Evolutionary conservation across 2,797 vertebrate genomes (phyloP), one percentile per base, ranked within the genome.

Genomic region (Potorous gilbertii): DNA sequence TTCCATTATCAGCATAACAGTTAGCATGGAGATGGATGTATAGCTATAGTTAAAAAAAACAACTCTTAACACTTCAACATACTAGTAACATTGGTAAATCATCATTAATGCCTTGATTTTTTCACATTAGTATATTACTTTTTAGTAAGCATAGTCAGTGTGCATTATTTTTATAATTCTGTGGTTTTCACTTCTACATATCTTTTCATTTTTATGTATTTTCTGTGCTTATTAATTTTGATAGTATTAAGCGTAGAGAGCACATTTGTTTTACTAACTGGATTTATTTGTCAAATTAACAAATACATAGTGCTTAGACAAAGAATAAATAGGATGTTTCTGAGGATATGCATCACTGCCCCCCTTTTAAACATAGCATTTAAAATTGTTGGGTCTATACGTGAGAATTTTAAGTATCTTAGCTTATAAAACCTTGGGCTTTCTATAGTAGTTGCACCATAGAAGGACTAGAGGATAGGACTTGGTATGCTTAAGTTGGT

Each of bases 401-500:
- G 31, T 66, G 57, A 93, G 50, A 94, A 21, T 12, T 91, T 52
- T 92, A 92, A 55, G 13, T 93, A 55, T 21, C 55, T 87, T 8
- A 57, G 18, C 52, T 59, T 97, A 31, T 2, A 40, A 4, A 91
- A 0, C 52, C 18, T 91, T 89, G 24, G 34, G 5, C 55, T 93
- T 21, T 92, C 94, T 94, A 62, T 93, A 40, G 3, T 66, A 92
- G 11, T 46, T 40, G 92, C 21, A 90, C 8, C 8, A 50, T 27
- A 87, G 74, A 87, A 87, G 40, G 90, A 40, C 31, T 90, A 50
- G 59, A 92, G 54, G 6, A 90, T 74, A 34, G 55, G 90, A 56
- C 94, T 93, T 96, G 87, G 56, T 16, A 95, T 40, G 0, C 50
- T 89, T 92, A 87, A 96, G 52, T 93, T 94, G 66, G 55, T 93